Percentiles rank a stretch among this genome's conserved stretches.
phyloP scores from a whole-genome alignment of 2,797 vertebrate genomes.

The Poeciliopsis infans region DNA sequence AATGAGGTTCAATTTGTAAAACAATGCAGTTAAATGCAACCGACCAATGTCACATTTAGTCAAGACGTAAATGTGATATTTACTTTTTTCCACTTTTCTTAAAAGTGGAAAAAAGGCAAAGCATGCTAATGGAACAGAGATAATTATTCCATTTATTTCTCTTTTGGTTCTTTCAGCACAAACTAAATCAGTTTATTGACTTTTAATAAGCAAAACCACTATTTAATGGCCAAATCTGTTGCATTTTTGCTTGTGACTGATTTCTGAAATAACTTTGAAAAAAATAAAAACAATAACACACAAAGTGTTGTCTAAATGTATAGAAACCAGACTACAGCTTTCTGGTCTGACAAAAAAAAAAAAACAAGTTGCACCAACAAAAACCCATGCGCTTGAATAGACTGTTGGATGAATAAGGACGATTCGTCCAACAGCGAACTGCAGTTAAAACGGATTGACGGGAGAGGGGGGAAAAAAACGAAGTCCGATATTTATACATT shows the following conservation, averaged over 20 bases:
- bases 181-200: not conserved
- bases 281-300: not conserved
- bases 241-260: not conserved
- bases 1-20: not conserved
- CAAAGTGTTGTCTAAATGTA: not conserved
- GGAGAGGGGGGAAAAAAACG: not conserved
- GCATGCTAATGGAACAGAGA: not conserved
- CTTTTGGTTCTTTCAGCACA: not conserved
- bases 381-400: not conserved
- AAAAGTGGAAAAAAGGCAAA: not conserved
- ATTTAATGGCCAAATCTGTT: not conserved
- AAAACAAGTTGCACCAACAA: not conserved
- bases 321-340: not conserved
- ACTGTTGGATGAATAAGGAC: not conserved
- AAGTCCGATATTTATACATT: not conserved
- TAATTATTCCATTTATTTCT: not conserved
- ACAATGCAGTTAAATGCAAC: not conserved
- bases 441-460: not conserved
- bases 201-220: not conserved
- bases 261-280: not conserved
- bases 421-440: not conserved
- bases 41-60: not conserved
- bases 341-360: not conserved
- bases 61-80: no score
- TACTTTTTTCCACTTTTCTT: not conserved